phyloP scores from a whole-genome alignment of 1,140 invertebrate genomes.

The Pseudomyrmex concolor region DNA sequence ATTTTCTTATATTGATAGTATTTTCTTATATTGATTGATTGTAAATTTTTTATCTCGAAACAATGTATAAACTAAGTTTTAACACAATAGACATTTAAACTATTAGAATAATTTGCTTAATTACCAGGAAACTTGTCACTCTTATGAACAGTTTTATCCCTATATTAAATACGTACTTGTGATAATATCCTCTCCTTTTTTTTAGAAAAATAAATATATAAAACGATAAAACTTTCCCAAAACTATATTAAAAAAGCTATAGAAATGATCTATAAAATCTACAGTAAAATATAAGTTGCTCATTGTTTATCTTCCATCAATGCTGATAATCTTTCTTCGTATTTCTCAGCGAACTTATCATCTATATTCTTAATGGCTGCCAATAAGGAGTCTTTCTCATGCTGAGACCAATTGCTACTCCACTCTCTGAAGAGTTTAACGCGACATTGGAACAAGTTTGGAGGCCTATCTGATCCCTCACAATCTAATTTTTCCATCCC shows the following conservation, averaged over 20 bases:
- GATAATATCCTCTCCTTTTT: not conserved
- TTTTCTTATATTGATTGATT: too few relatives aligned
- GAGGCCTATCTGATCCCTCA: conserved; percentile 88
- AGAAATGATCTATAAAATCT: not conserved
- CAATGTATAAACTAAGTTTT: too few relatives aligned
- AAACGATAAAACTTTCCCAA: conserved; percentile 12
- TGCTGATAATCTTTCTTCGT: conserved; percentile 86
- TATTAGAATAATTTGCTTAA: too few relatives aligned
- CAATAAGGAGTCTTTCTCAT: conserved; percentile 90
- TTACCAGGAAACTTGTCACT: too few relatives aligned
- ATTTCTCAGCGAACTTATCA: conserved; percentile 89
- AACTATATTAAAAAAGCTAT: conserved; percentile 23
- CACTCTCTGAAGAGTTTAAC: conserved; percentile 95
- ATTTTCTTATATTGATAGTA: conserved; percentile 20
- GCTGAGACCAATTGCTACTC: conserved; percentile 92
- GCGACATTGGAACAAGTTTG: conserved; percentile 94
- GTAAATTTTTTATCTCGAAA: too few relatives aligned
- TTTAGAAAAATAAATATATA: conserved; percentile 46
- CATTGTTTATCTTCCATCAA: conserved; percentile 62
- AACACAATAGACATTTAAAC: too few relatives aligned
- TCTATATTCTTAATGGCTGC: conserved; percentile 89
- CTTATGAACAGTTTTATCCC: not conserved
- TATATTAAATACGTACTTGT: not conserved
- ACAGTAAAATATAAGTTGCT: conserved; percentile 2
- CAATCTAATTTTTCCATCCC: conserved; percentile 89